A percentile compares a stretch with the other conserved stretches of the same genome.
These are phyloP conservation scores for Lasioglossum zephyrum DNA, from an alignment of 2,888 invertebrate genomes.

Conservation along the genomic window DNA sequence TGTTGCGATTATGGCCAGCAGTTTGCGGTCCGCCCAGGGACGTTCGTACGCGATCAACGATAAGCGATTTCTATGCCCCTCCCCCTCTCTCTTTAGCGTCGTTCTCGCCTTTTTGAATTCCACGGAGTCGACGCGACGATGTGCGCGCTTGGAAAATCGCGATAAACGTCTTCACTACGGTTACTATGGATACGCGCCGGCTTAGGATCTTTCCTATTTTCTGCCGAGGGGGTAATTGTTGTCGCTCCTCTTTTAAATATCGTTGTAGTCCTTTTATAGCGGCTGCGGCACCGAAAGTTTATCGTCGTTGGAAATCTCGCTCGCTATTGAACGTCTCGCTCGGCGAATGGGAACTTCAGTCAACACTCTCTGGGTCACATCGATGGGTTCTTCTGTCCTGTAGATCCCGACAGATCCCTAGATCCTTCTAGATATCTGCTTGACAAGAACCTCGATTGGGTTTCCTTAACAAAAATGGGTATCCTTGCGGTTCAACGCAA, in stretches of 20 bases:
- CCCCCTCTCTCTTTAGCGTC: constrained; percentile 34
- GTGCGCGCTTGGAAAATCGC: constrained; percentile 6
- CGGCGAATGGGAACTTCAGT: neutral
- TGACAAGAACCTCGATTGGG: neutral
- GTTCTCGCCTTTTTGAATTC: constrained; percentile 59
- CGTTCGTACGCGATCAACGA: constrained; percentile 68
- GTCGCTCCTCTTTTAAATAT: constrained; percentile 16
- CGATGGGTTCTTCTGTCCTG: neutral
- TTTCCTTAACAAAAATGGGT: neutral
- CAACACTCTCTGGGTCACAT: neutral
- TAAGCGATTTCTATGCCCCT: constrained; percentile 64
- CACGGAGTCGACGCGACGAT: constrained; percentile 21
- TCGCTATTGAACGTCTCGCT: neutral
- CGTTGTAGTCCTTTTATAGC: neutral
- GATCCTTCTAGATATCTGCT: neutral
- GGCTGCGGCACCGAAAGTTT: neutral
- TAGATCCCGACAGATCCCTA: neutral
- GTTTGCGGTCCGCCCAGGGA: constrained; percentile 71
- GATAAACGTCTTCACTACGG: constrained; percentile 35
- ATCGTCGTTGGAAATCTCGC: neutral
- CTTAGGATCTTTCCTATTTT: constrained; percentile 4
- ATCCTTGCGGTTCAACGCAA: neutral
- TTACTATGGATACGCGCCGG: neutral
- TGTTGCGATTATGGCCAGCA: constrained; percentile 66
- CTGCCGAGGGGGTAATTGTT: constrained; percentile 4